phyloP scores from a whole-genome alignment of 2,113 vertebrate genomes.

The Lontra canadensis region DNA sequence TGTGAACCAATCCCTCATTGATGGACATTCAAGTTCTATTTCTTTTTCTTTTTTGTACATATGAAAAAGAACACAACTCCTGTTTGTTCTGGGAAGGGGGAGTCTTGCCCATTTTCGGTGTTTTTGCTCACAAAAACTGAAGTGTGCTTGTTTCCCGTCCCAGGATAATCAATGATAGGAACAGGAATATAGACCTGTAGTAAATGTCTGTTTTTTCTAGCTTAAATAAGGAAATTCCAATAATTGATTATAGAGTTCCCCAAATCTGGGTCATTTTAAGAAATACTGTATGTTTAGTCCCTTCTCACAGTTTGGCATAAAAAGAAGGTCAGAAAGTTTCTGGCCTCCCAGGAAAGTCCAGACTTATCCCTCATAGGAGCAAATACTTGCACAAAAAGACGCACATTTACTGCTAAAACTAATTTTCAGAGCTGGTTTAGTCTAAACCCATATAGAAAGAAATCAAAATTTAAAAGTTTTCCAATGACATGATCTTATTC shows the following conservation, averaged over 20 bases:
- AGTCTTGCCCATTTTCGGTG: not conserved
- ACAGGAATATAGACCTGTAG: not conserved
- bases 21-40: not conserved
- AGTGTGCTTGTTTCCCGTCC: no score
- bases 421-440: not conserved
- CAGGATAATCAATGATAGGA: not conserved
- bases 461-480: not conserved
- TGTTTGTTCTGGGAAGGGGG: not conserved
- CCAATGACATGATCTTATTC: not conserved
- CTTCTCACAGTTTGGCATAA: not conserved
- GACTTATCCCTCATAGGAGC: not conserved
- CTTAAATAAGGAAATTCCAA: not conserved
- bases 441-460: not conserved
- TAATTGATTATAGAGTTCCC: not conserved
- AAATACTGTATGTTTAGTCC: not conserved
- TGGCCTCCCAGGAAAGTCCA: not conserved
- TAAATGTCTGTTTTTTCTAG: not conserved
- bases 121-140: not conserved
- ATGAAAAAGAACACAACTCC: not conserved
- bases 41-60: not conserved
- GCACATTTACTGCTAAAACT: not conserved
- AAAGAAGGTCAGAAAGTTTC: not conserved
- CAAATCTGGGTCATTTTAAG: slow-evolving; percentile 4
- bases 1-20: not conserved
- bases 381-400: not conserved